Evolutionary conservation across 1,140 invertebrate species (phyloP).

Genomic region (Scaptomyza montana): DNA sequence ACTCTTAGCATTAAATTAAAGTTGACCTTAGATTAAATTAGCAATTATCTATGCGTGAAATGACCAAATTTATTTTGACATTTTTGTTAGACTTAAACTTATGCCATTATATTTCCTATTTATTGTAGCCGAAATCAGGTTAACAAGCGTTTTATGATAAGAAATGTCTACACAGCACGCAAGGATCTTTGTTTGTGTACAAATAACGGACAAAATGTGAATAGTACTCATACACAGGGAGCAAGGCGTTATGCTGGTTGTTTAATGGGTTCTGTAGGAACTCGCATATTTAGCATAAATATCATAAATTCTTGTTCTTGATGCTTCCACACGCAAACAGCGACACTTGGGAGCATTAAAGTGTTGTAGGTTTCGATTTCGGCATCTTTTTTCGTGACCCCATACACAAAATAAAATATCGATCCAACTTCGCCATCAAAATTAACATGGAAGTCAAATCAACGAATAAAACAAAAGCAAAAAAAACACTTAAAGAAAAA

Average conservation of each 20-base stretch:
- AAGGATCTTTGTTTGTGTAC: constrained; percentile 46
- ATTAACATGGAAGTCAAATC: constrained; percentile 79
- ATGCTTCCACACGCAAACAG: constrained; percentile 2
- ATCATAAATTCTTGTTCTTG: constrained; percentile 59
- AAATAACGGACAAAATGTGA: constrained; percentile 52
- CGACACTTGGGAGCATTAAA: constrained; percentile 58
- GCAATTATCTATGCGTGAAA: background rate
- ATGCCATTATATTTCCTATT: too few relatives aligned
- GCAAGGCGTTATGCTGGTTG: constrained; percentile 5
- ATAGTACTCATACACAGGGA: constrained; percentile 68
- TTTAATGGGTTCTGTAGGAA: constrained; percentile 27
- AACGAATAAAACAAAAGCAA: constrained; percentile 51
- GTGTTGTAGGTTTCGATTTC: constrained; percentile 37
- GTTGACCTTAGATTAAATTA: background rate
- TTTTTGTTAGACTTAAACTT: too few relatives aligned
- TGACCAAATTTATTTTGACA: background rate
- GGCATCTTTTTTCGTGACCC: constrained; percentile 13
- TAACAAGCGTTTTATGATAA: too few relatives aligned
- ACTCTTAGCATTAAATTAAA: background rate
- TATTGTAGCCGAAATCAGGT: too few relatives aligned
- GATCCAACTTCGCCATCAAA: constrained; percentile 60
- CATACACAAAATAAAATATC: constrained; percentile 35
- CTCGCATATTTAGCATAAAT: constrained; percentile 75
- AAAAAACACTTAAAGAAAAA: constrained; percentile 15
- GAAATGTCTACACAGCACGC: too few relatives aligned